These are phyloP conservation scores for Drosophila leontia DNA, from an alignment of 1,140 invertebrate genomes.

Conservation along the genomic window DNA sequence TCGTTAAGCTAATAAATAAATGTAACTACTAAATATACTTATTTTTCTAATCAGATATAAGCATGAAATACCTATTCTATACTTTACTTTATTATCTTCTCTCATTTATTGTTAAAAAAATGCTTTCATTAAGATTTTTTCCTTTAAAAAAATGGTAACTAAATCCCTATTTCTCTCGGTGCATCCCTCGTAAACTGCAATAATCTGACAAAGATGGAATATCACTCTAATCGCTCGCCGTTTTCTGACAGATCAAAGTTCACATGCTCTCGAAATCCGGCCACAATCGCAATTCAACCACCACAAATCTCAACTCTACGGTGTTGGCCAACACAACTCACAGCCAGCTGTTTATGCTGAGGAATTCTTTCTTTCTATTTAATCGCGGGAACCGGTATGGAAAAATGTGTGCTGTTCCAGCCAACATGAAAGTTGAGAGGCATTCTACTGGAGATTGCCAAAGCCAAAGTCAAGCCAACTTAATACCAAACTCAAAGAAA, in stretches of 20 bases:
- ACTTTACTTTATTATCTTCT: neutral
- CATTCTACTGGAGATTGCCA: slow-evolving; percentile 35
- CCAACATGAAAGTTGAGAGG: slow-evolving; percentile 77
- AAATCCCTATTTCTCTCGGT: neutral
- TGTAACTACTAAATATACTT: neutral
- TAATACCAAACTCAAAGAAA: slow-evolving; percentile 12
- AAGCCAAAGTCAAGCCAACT: slow-evolving; percentile 17
- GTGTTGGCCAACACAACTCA: slow-evolving; percentile 11
- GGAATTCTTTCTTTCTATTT: slow-evolving; percentile 80
- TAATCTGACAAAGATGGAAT: slow-evolving; percentile 66
- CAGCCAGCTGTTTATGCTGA: slow-evolving; percentile 62
- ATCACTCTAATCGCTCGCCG: slow-evolving; percentile 43
- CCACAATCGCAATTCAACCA: slow-evolving; percentile 1
- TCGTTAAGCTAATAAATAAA: neutral
- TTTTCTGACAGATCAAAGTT: slow-evolving; percentile 44
- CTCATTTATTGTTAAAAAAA: too few relatives aligned
- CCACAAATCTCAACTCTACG: slow-evolving; percentile 8
- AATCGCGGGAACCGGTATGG: slow-evolving; percentile 71
- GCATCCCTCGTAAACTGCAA: slow-evolving; percentile 33
- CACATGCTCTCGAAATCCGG: slow-evolving; percentile 42
- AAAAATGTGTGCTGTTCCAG: slow-evolving; percentile 63
- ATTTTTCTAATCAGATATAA: neutral
- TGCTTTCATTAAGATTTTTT: too few relatives aligned
- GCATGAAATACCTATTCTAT: neutral
- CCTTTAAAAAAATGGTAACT: too few relatives aligned